These are phyloP conservation scores for Oncorhynchus nerka DNA, from an alignment of 2,113 vertebrate species.

Conservation along the genomic window DNA sequence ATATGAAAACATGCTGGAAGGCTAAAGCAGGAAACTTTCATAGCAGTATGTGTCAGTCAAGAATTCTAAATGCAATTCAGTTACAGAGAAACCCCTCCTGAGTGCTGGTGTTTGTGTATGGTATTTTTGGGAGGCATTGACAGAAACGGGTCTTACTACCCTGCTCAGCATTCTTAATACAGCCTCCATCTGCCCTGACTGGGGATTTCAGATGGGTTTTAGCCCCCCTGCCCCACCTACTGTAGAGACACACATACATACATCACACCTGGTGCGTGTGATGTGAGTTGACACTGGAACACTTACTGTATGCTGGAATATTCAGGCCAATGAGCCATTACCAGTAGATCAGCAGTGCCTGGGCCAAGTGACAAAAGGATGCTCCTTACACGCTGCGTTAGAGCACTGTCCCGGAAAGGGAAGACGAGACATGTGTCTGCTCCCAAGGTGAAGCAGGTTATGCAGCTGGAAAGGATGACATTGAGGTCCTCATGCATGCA, in stretches of 20 bases:
- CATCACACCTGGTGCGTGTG: slow-evolving; percentile 51
- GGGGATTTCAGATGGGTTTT: slow-evolving; percentile 32
- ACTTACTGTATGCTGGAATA: slow-evolving; percentile 59
- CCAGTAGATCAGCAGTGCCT: slow-evolving; percentile 28
- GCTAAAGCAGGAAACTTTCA: not conserved
- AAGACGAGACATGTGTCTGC: slow-evolving; percentile 3
- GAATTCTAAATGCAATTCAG: not conserved
- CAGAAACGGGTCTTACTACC: not conserved
- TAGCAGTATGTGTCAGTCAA: not conserved
- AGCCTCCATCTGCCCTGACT: slow-evolving; percentile 16
- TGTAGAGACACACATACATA: not conserved
- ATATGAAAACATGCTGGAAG: not conserved
- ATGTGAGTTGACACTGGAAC: slow-evolving; percentile 67
- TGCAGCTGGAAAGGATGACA: slow-evolving; percentile 37
- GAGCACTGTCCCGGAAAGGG: slow-evolving; percentile 40
- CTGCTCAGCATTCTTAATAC: too few relatives aligned
- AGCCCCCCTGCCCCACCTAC: slow-evolving; percentile 5
- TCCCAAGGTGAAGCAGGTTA: slow-evolving; percentile 17
- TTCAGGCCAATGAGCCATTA: slow-evolving; percentile 63
- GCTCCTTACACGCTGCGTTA: slow-evolving; percentile 31
- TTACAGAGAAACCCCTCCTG: too few relatives aligned
- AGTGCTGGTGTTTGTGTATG: not conserved
- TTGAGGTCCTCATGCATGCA: not conserved
- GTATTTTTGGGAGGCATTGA: not conserved
- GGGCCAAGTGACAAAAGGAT: slow-evolving; percentile 51